These are phyloP conservation scores for Cirrhinus mrigala DNA, from an alignment of 2,797 vertebrate species.

Conservation along the genomic window DNA sequence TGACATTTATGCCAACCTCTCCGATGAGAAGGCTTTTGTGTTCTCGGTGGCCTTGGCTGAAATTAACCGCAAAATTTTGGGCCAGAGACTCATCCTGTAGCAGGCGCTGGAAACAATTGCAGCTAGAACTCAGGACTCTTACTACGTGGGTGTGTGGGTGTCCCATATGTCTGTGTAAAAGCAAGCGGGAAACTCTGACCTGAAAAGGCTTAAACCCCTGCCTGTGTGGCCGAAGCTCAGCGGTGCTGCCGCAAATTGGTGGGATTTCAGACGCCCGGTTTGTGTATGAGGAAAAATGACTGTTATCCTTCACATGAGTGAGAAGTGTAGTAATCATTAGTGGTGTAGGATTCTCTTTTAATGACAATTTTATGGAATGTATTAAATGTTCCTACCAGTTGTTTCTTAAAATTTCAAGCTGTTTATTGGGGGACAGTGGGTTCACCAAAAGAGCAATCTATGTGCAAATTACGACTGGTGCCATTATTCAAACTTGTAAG, in stretches of 20 bases:
- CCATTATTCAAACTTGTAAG: constrained; percentile 30
- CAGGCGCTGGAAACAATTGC: constrained; percentile 26
- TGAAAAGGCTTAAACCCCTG: constrained; percentile 42
- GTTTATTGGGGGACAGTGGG: constrained; percentile 17
- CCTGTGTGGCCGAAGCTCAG: constrained; percentile 18
- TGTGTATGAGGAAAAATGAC: constrained; percentile 41
- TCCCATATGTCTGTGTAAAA: constrained; percentile 44
- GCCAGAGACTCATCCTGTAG: constrained; percentile 95
- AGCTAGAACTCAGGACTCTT: constrained; percentile 48
- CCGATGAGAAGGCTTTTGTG: constrained; percentile 98
- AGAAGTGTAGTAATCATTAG: constrained; percentile 45
- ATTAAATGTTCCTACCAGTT: constrained; percentile 44
- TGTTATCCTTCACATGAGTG: constrained; percentile 43
- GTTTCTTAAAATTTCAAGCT: constrained; percentile 30
- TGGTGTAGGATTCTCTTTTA: constrained; percentile 62
- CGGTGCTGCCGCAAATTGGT: constrained; percentile 10
- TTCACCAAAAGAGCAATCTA: constrained; percentile 19
- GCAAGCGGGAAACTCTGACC: constrained; percentile 26
- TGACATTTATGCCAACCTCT: constrained; percentile 96
- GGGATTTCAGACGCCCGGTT: constrained; percentile 22
- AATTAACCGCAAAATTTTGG: constrained; percentile 99
- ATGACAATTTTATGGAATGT: constrained; percentile 62
- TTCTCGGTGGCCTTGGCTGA: constrained; percentile 99
- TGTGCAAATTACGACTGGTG: constrained; percentile 35
- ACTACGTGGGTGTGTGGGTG: constrained; percentile 38